These are phyloP conservation scores for Florisuga fusca DNA, from an alignment of 2,797 vertebrate species.

Conservation along the genomic window DNA sequence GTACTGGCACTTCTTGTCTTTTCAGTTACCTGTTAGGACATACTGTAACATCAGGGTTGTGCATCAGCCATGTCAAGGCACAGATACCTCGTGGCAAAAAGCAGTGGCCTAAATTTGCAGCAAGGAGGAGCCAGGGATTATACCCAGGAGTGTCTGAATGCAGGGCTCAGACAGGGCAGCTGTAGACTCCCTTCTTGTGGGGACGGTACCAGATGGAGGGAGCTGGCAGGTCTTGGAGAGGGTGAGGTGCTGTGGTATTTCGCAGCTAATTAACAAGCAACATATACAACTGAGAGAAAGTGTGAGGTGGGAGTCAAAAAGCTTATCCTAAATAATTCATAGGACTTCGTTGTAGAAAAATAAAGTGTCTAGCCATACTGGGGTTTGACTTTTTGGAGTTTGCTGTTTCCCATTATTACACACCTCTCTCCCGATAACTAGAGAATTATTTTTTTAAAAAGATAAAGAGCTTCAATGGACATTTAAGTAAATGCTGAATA, in stretches of 20 bases:
- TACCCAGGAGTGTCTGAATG: background rate
- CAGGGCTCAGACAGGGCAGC: background rate
- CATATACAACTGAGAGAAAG: background rate
- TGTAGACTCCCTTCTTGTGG: rapidly evolving
- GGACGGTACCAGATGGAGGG: background rate
- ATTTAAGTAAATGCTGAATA: background rate
- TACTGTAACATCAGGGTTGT: background rate
- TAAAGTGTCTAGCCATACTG: background rate
- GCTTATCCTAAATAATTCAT: background rate
- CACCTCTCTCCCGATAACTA: background rate
- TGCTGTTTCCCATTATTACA: background rate
- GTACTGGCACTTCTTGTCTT: too few relatives aligned
- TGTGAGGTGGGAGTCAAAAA: background rate
- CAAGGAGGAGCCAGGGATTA: background rate
- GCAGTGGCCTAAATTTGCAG: background rate
- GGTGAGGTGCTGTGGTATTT: background rate
- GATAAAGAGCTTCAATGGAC: background rate
- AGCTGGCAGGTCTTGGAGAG: background rate
- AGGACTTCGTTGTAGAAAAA: background rate
- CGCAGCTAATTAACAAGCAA: background rate
- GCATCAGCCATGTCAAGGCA: rapidly evolving
- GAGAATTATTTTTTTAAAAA: background rate
- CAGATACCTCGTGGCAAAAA: background rate
- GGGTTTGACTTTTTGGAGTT: background rate
- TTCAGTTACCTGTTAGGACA: background rate